phyloP scores from a whole-genome alignment of 2,113 vertebrate species.

The Sphaerodactylus townsendi region DNA sequence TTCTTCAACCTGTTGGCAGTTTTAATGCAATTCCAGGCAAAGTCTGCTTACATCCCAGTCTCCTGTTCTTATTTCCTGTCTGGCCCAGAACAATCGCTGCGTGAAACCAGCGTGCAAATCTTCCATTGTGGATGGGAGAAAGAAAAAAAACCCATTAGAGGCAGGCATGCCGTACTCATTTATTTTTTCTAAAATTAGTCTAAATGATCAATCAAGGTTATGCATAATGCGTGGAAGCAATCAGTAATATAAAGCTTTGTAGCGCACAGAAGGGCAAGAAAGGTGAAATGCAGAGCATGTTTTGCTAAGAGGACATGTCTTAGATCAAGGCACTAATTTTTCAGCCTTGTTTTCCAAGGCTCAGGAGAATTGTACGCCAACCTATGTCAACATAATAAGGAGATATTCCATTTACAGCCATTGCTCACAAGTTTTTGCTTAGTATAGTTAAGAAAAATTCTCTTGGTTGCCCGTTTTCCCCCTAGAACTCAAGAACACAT shows the following conservation, averaged over 20 bases:
- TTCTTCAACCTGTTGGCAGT: neutral
- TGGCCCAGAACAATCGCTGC: neutral
- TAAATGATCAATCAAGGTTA: constrained; percentile 44
- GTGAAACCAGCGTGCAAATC: neutral
- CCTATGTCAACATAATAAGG: neutral
- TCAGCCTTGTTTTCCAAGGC: neutral
- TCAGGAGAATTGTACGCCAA: neutral
- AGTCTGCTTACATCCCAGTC: neutral
- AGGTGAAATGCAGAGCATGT: neutral
- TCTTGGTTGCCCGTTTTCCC: no score
- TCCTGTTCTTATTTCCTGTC: neutral
- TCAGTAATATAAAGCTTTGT: neutral
- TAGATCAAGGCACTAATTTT: neutral
- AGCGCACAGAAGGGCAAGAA: constrained; percentile 6
- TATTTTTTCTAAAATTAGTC: constrained; percentile 45
- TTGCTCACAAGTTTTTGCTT: neutral
- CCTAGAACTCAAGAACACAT: no score
- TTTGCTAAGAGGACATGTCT: neutral
- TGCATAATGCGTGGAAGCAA: neutral
- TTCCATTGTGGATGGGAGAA: neutral
- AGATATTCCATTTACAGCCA: neutral
- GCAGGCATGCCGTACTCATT: neutral
- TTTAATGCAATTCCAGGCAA: constrained; percentile 1
- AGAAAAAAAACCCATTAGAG: constrained; percentile 15
- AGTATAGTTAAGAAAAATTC: neutral